Base-by-base conservation (phyloP, 2,113 vertebrate genomes). In the Forbesichthys agassizii region DNA sequence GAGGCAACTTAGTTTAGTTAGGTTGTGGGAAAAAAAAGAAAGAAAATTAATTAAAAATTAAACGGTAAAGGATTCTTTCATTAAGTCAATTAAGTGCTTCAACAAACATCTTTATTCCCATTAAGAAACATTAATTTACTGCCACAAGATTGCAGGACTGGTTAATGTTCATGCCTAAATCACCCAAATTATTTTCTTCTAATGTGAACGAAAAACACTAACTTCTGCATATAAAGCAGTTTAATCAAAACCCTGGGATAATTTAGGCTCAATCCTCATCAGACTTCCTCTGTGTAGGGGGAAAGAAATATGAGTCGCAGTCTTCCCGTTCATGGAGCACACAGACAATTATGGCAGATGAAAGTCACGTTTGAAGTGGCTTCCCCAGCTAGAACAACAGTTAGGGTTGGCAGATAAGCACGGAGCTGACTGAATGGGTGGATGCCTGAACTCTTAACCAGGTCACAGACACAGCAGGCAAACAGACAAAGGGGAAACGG, bases 81-180 rank as follows among this genome's bases (percentile, higher is more conserved):
- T 83, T 84, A 82, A 81, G 86, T 83, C 78, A 84, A 85, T 84
- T 78, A 78, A 72, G 71, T 67, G 64, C 79, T 78, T 80, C 61
- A 71, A 79, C 71, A 85, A 82, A 80, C 80, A 81, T 82, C 77
- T 89, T 77, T 82, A 74, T 83, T 86, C 73, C 68, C 57, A 86
- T 83, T 80, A 11, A 78, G 48, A 67, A 71, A 69, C 69, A 65
- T 76, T 82, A 82, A 70, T 84, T 79, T 49, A 61, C 67, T 61
- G 72, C 62, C 65, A 79, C 33, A 59, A 55, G 65, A 77, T 60
- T 49, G 62, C 46, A 74, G 69, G 75, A 76, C 67, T 66, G 52
- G 64, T 73, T 64, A 54, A 69, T 82, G 76, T 68, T 72, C 75
- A 70, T 74, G 52, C 13, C 59, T 8, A 53, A 64, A 48, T 71